phyloP scores from a whole-genome alignment of 2,113 vertebrate species.

The Phaethon lepturus region DNA sequence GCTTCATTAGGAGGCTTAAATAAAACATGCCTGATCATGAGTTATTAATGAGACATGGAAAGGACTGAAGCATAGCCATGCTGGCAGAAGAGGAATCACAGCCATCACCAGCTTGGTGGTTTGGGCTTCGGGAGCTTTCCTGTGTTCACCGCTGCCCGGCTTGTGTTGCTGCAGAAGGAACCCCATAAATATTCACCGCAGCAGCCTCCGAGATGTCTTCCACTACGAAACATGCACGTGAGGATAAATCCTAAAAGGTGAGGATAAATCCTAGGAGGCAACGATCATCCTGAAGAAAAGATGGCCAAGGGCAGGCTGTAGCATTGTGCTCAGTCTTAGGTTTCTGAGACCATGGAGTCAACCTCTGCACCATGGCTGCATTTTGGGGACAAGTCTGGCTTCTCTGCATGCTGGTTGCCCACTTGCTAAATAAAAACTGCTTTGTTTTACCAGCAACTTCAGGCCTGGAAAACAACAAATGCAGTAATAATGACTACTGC shows the following conservation, averaged over 20 bases:
- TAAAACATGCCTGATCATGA: conserved; percentile 9
- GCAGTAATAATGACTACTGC: accelerated
- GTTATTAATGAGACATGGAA: not conserved
- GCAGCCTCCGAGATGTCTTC: not conserved
- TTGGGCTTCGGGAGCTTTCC: not conserved
- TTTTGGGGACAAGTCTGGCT: not conserved
- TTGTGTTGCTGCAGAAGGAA: not conserved
- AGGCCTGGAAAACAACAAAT: not conserved
- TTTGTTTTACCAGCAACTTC: not conserved
- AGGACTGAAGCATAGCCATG: accelerated
- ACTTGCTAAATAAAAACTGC: not conserved
- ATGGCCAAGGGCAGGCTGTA: accelerated
- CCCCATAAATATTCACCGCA: not conserved
- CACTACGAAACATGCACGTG: not conserved
- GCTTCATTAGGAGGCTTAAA: conserved; percentile 44
- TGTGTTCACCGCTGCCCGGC: not conserved
- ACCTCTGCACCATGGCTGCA: accelerated
- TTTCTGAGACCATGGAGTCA: not conserved
- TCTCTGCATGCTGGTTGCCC: not conserved
- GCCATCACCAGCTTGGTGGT: not conserved
- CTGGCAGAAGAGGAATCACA: not conserved
- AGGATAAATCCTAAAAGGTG: not conserved
- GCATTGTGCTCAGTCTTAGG: not conserved
- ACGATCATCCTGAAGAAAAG: not conserved
- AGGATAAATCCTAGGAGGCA: not conserved